phyloP scores from a whole-genome alignment of 1,140 invertebrate genomes.

The Leptinotarsa lineolata region DNA sequence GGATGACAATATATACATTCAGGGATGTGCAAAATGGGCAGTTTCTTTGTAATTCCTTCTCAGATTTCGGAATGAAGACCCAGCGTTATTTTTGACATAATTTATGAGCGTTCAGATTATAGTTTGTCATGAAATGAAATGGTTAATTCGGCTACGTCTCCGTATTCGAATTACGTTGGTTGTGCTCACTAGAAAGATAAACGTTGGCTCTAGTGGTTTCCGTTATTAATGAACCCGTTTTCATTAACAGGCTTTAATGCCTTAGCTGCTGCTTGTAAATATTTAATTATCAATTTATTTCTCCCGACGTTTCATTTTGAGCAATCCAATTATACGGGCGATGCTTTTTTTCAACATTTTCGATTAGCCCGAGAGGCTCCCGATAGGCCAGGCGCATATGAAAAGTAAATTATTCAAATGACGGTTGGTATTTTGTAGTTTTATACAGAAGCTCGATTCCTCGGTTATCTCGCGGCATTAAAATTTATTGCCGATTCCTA shows the following conservation, averaged over 20 bases:
- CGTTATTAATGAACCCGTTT: slow-evolving; percentile 20
- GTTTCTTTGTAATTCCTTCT: too few relatives aligned
- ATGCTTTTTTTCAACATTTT: slow-evolving; percentile 13
- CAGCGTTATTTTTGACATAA: too few relatives aligned
- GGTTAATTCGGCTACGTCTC: background rate
- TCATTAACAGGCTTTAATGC: slow-evolving; percentile 20
- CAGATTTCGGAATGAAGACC: too few relatives aligned
- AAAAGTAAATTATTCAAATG: slow-evolving; percentile 10
- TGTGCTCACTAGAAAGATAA: slow-evolving; percentile 5
- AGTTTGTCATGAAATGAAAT: too few relatives aligned
- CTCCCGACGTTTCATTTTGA: slow-evolving; percentile 20
- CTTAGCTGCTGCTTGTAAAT: slow-evolving; percentile 21
- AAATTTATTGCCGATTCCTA: slow-evolving; percentile 1
- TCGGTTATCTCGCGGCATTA: background rate
- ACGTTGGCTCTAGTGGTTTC: slow-evolving; percentile 7
- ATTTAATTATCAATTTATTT: slow-evolving; percentile 29
- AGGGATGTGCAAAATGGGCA: background rate
- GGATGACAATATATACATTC: too few relatives aligned
- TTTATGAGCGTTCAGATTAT: too few relatives aligned
- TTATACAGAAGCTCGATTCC: slow-evolving; percentile 2
- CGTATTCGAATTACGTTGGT: background rate
- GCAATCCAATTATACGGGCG: slow-evolving; percentile 20
- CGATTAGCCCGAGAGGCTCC: slow-evolving; percentile 13
- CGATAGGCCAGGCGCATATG: background rate
- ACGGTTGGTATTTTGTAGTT: background rate